These are phyloP conservation scores for Drosophila ustulata DNA, from an alignment of 2,888 invertebrate species.

Conservation along the genomic window DNA sequence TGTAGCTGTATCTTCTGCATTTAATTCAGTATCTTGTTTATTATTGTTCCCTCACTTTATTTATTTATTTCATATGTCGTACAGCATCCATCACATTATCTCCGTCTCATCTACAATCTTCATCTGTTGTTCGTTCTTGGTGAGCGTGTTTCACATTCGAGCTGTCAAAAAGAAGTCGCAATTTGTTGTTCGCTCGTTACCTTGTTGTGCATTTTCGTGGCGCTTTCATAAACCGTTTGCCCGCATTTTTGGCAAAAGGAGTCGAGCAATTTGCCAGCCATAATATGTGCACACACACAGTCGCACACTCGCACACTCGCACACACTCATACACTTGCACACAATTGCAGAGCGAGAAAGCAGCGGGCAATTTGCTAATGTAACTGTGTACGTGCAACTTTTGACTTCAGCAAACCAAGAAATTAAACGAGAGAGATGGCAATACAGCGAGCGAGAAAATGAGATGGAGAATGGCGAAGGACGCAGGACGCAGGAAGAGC, in stretches of 20 bases:
- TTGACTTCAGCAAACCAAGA: conserved; percentile 55
- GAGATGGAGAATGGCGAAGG: background rate
- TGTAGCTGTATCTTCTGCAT: too few species aligned
- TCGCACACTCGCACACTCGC: too few species aligned
- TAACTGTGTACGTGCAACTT: conserved; percentile 60
- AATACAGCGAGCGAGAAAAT: background rate
- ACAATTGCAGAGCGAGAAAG: conserved; percentile 7
- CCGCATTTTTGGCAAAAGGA: conserved; percentile 44
- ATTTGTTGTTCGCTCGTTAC: conserved; percentile 13
- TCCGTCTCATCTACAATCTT: background rate
- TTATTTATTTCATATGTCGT: background rate
- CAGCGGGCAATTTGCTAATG: conserved; percentile 73
- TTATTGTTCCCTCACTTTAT: too few species aligned
- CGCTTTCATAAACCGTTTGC: conserved; percentile 58
- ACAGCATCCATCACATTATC: background rate
- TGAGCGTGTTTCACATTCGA: conserved; percentile 7
- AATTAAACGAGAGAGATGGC: conserved; percentile 52
- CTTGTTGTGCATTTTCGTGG: conserved; percentile 30
- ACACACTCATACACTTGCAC: conserved; percentile 33
- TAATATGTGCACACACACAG: conserved; percentile 33
- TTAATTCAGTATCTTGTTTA: too few species aligned
- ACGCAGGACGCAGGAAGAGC: background rate
- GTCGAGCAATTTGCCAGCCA: conserved; percentile 54
- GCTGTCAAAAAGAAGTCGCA: too few species aligned
- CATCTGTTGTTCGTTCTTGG: background rate